phyloP scores from a whole-genome alignment of 2,888 invertebrate genomes.

The Dexiosoma caninum region DNA sequence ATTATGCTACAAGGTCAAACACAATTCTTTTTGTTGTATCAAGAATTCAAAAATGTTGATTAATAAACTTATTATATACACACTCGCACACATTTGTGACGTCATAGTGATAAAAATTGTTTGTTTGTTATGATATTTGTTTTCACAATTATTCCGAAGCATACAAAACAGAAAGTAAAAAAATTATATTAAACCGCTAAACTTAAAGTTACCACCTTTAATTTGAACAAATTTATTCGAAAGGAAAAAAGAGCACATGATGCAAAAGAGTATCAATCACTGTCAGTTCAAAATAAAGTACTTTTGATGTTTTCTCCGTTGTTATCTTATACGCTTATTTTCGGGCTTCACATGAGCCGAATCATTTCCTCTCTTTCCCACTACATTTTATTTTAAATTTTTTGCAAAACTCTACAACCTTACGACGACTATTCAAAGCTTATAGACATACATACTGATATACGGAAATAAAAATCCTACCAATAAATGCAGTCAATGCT shows the following conservation, averaged over 20 bases:
- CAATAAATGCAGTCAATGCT: no score
- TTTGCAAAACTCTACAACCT: no score
- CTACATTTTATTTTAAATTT: neutral
- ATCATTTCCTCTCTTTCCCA: constrained; percentile 28
- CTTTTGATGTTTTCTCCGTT: constrained; percentile 43
- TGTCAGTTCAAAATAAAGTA: constrained; percentile 65
- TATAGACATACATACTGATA: no score
- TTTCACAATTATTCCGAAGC: neutral
- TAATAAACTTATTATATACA: no score
- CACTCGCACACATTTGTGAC: no score
- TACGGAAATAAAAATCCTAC: no score
- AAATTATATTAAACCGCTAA: neutral
- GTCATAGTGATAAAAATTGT: no score
- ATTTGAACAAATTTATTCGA: constrained; percentile 42
- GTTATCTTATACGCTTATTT: neutral
- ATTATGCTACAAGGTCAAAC: no score
- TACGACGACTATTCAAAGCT: no score
- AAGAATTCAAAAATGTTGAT: no score
- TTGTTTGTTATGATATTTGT: neutral
- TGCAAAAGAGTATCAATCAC: constrained; percentile 74
- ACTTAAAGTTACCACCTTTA: constrained; percentile 54
- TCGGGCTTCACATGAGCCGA: constrained; percentile 19
- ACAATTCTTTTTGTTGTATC: no score
- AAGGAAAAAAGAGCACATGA: constrained; percentile 21
- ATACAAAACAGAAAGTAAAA: neutral